A percentile compares a stretch with the other conserved stretches of the same genome.
Conservation (phyloP, 2,113 vertebrate genomes). For the Alethe diademata region DNA sequence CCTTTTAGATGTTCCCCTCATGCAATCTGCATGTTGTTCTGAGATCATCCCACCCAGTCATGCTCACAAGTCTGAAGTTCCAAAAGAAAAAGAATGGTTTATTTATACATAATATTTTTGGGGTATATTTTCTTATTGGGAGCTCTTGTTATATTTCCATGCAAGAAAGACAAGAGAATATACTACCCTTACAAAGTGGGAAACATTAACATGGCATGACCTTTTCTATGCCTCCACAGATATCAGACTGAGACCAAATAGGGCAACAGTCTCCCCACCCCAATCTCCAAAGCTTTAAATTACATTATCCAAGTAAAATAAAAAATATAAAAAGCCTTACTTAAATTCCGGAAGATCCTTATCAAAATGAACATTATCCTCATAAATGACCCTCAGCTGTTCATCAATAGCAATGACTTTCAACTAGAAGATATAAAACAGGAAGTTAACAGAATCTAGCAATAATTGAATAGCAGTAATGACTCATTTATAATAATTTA, state of each 20-base stretch:
- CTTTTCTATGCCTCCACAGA: neutral
- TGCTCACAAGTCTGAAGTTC: neutral
- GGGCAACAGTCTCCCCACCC: neutral
- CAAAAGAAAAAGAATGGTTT: neutral
- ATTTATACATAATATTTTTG: neutral
- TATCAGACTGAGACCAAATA: neutral
- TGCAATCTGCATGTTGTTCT: neutral
- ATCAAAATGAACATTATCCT: slow-evolving; percentile 88
- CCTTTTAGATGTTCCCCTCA: neutral
- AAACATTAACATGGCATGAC: neutral
- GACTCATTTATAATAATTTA: neutral
- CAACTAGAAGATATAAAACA: slow-evolving; percentile 75
- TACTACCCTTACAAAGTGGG: neutral
- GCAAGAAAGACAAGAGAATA: neutral
- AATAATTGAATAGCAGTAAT: neutral
- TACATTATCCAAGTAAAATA: neutral
- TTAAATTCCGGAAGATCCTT: slow-evolving; percentile 87
- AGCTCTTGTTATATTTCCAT: neutral
- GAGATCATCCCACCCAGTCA: neutral
- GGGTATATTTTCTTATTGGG: neutral
- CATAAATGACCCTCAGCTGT: slow-evolving; percentile 80
- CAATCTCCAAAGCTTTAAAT: neutral
- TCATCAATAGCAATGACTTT: slow-evolving; percentile 87
- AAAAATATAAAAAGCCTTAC: slow-evolving; percentile 66
- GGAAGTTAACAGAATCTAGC: neutral